Conservation (phyloP, 2,797 vertebrate genomes). For the Adrianichthys oophorus region DNA sequence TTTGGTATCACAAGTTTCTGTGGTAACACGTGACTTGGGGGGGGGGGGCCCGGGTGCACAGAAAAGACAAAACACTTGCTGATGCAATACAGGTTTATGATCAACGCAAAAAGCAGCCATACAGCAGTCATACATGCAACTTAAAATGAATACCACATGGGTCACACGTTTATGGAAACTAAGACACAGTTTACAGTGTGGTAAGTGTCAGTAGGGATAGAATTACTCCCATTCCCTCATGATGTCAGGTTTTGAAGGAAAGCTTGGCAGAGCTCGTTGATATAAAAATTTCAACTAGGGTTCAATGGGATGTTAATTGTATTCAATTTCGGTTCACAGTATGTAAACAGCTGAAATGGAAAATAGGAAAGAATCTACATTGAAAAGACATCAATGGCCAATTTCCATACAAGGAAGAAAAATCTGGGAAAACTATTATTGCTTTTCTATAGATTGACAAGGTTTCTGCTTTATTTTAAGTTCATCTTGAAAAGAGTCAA, state of each 20-base stretch:
- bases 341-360: slow-evolving; percentile 20
- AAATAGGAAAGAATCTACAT: slow-evolving; percentile 8
- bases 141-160: slow-evolving; percentile 23
- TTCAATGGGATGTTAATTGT: slow-evolving; percentile 24
- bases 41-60: slow-evolving; percentile 45
- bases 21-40: slow-evolving; percentile 21
- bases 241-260: slow-evolving; percentile 39
- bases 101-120: slow-evolving; percentile 12
- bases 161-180: slow-evolving; percentile 44
- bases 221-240: slow-evolving; percentile 45
- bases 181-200: slow-evolving; percentile 51
- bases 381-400: too few relatives aligned
- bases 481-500: not conserved
- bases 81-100: slow-evolving; percentile 53
- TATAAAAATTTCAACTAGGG: slow-evolving; percentile 10
- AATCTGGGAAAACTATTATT: too few relatives aligned
- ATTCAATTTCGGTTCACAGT: slow-evolving; percentile 17
- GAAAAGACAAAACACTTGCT: slow-evolving; percentile 60
- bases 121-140: slow-evolving; percentile 25
- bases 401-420: too few relatives aligned
- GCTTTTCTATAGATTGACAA: too few relatives aligned
- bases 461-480: too few relatives aligned
- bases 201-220: slow-evolving; percentile 29
- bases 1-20: slow-evolving; percentile 51
- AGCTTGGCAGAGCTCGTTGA: slow-evolving; percentile 41